Evolutionary conservation across 1,140 invertebrate species (phyloP).

Genomic region (Drosophila insularis): DNA sequence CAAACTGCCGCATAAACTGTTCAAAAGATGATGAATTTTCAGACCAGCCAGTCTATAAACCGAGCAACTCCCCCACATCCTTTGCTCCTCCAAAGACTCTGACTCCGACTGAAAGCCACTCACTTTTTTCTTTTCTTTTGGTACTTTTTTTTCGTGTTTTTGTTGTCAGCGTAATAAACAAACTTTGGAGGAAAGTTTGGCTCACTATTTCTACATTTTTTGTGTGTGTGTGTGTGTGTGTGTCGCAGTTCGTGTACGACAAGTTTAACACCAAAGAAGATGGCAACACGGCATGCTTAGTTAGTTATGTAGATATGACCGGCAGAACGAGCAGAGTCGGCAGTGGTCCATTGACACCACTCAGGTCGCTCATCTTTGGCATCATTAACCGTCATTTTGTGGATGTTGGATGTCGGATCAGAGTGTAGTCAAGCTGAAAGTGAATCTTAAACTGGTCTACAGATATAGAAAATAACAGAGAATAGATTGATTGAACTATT

Average conservation of each 20-base stretch:
- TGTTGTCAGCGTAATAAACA: conserved; percentile 78
- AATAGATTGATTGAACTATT: background rate
- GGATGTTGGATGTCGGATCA: conserved; percentile 47
- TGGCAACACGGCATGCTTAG: conserved; percentile 78
- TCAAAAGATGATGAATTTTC: conserved; percentile 80
- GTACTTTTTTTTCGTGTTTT: conserved; percentile 24
- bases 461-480: conserved; percentile 5
- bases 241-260: conserved; percentile 58
- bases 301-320: conserved; percentile 78
- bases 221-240: conserved; percentile 8
- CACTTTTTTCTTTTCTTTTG: conserved; percentile 36
- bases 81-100: background rate
- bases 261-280: conserved; percentile 68
- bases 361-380: conserved; percentile 74
- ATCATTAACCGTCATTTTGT: conserved; percentile 75
- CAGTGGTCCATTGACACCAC: conserved; percentile 54
- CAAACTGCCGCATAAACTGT: conserved; percentile 73
- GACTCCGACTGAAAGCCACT: conserved; percentile 40
- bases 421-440: conserved; percentile 73
- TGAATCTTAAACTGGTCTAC: conserved; percentile 43
- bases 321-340: conserved; percentile 17
- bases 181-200: conserved; percentile 78
- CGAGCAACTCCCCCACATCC: background rate
- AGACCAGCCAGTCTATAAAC: conserved; percentile 57
- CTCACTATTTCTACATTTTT: conserved; percentile 54